Evolutionary conservation across 92 coral and sea anemone genomes (phyloP), one percentile per base, ranked within the genome.

Genomic region (Scolanthus callimorphus): DNA sequence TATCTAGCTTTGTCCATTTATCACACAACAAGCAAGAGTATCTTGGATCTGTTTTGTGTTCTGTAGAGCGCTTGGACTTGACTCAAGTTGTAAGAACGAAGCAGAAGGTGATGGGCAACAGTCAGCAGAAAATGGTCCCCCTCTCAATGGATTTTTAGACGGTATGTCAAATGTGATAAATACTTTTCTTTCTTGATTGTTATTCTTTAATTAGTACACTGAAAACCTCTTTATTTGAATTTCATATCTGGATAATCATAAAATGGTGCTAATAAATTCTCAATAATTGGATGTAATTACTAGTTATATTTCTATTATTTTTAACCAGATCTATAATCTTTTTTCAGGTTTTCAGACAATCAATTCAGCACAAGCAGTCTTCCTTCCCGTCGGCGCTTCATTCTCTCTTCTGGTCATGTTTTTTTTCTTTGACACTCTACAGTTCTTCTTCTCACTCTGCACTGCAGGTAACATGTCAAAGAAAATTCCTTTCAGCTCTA

Each of bases 331-430:
- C 41, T 34, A 13, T 56, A 8, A 8, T 80, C 44, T 26, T 55
- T 24, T 63, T 55, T 3, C 49, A 94, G 99, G 95, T 39, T 94
- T 94, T 59, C 99, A 94, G 58, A 94, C 99, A 41, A 94, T 94
- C 63, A 94, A 82, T 62, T 63, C 99, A 13, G 89, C 99, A n/a
- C 99, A 94, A 68, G 99, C 96, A 1, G 70, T 94, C 31, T 83
- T 94, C 49, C 87, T 94, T 11, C 99, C 99, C n/a, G 69, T 94
- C 54, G 96, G 99, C 3, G 99, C 99, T 17, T 94, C 99, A 2
- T 65, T 81, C 46, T 94, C 99, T 17, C 86, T 94, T 24, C 86
- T 94, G 28, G 78, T 94, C 60, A 94, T 94, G 99, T 94, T 94
- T 54, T 94, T 94, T 94, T 94, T 94, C 60, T 94, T 94, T 59